phyloP scores from a whole-genome alignment of 2,113 vertebrate species.

The Crotalus helleri region DNA sequence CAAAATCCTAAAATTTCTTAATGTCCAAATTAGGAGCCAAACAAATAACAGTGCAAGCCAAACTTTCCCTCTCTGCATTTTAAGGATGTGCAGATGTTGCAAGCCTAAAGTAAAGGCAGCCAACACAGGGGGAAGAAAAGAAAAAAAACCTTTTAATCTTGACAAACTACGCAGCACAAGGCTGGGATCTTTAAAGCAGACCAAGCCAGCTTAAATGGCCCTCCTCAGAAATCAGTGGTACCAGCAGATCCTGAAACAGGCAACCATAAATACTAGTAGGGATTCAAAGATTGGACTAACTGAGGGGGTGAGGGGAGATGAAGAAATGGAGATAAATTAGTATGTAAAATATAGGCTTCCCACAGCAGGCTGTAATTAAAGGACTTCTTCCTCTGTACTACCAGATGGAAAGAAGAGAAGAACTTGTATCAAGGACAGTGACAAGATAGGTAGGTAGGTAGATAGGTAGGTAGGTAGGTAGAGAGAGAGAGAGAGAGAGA shows the following conservation, averaged over 20 bases:
- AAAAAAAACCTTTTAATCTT: not conserved
- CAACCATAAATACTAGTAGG: not conserved
- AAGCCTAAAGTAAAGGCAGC: not conserved
- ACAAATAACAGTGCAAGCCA: not conserved
- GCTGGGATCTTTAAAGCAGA: not conserved
- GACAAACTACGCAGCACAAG: not conserved
- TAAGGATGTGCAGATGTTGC: not conserved
- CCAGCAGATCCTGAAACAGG: not conserved
- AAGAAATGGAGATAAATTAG: not conserved
- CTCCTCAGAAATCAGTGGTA: not conserved
- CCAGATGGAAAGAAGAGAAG: not conserved
- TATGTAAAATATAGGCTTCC: rapidly evolving
- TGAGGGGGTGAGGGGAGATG: too few species aligned
- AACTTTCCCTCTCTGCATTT: not conserved
- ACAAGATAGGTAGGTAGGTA: not conserved
- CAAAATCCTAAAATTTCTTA: not conserved
- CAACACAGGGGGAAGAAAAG: not conserved
- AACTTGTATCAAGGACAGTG: not conserved
- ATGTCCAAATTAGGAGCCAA: not conserved
- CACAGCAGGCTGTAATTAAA: not conserved
- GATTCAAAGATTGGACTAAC: not conserved
- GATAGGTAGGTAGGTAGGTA: not conserved
- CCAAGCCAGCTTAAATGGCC: not conserved
- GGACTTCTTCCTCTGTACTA: not conserved
- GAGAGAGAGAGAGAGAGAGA: too few species aligned